Percentiles rank a stretch among this genome's conserved stretches.
phyloP scores from a whole-genome alignment of 2,113 vertebrate genomes.

The Trematomus loennbergii region DNA sequence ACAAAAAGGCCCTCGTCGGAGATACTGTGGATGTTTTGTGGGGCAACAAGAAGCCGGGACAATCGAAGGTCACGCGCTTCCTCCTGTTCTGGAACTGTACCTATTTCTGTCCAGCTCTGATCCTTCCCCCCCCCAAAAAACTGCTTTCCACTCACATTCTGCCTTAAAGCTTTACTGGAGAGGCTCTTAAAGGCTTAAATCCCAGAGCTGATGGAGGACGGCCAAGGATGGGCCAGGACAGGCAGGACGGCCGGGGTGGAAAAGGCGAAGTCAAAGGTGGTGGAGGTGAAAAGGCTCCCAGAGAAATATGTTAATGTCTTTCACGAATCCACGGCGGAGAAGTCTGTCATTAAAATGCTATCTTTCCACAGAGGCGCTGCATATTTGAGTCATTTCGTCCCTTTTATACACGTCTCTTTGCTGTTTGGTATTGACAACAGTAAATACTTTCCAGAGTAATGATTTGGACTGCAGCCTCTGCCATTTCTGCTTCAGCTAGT shows the following conservation, averaged over 20 bases:
- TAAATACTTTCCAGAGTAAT: constrained; percentile 72
- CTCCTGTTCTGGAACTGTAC: constrained; percentile 56
- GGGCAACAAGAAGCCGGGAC: constrained; percentile 31
- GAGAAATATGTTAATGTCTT: constrained; percentile 47
- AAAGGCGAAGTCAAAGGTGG: constrained; percentile 53
- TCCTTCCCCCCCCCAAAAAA: constrained; percentile 65
- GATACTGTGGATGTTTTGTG: constrained; percentile 42
- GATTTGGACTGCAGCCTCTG: constrained; percentile 68
- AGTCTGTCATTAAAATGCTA: constrained; percentile 19
- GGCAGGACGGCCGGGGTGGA: constrained; percentile 13
- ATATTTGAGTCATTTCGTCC: constrained; percentile 30
- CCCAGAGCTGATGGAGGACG: constrained; percentile 63
- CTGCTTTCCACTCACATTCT: constrained; percentile 71
- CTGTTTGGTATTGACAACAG: constrained; percentile 62
- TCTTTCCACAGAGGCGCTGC: constrained; percentile 29
- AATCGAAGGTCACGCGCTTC: constrained; percentile 62
- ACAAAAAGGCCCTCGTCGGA: constrained; percentile 6
- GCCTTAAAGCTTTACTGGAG: constrained; percentile 76
- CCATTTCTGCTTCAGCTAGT: constrained; percentile 59
- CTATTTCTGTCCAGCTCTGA: constrained; percentile 73
- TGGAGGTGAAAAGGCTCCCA: constrained; percentile 53
- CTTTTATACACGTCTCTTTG: constrained; percentile 31
- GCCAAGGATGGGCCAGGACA: constrained; percentile 58
- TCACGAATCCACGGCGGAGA: not conserved
- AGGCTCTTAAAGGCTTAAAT: constrained; percentile 77